Evolutionary conservation across 2,797 vertebrate genomes (phyloP).

Genomic region (Hipposideros larvatus): DNA sequence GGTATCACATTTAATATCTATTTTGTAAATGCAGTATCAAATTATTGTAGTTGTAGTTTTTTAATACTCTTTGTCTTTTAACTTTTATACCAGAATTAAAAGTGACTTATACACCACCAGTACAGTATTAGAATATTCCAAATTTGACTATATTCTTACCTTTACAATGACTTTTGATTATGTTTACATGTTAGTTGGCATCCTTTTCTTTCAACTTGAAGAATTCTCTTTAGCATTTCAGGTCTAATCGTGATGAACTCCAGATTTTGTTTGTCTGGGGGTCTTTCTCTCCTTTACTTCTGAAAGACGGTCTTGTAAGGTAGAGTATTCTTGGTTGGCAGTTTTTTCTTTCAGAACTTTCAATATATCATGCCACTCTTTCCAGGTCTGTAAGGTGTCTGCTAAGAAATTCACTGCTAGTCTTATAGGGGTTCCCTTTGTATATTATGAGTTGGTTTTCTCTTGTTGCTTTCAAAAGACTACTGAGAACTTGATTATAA

Average conservation of each 20-base stretch:
- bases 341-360: background rate
- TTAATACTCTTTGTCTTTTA: background rate
- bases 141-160: background rate
- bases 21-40: background rate
- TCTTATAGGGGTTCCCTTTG: background rate
- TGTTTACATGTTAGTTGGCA: background rate
- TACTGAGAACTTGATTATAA: background rate
- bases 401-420: background rate
- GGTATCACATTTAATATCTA: background rate
- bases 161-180: background rate
- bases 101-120: background rate
- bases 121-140: background rate
- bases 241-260: background rate
- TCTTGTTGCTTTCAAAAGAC: background rate
- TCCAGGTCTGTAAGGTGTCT: background rate
- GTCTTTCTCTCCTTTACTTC: background rate
- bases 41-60: background rate
- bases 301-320: background rate
- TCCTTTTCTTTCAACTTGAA: background rate
- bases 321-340: background rate
- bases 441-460: background rate
- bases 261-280: background rate
- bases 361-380: background rate
- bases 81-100: background rate
- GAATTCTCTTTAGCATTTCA: slow-evolving; percentile 11